A percentile compares a stretch with the other conserved stretches of the same genome.
Evolutionary conservation across 2,113 vertebrate species (phyloP).

Genomic region (Notarius quadriscutis): DNA sequence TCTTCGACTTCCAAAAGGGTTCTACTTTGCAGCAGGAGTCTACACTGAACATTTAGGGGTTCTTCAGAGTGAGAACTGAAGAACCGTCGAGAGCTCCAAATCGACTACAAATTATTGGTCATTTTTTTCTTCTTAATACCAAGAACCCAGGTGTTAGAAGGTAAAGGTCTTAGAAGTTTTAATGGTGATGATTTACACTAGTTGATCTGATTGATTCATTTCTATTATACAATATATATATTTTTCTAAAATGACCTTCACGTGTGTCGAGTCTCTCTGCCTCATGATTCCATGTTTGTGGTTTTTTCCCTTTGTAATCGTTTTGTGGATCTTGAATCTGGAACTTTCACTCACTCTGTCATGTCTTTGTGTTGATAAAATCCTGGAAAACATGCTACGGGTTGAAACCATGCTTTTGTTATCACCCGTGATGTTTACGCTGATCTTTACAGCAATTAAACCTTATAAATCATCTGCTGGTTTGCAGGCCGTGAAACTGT

Average conservation of each 20-base stretch:
- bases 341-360: not conserved
- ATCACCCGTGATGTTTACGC: not conserved
- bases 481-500: not conserved
- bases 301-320: not conserved
- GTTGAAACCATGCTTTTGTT: not conserved
- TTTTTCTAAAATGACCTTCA: not conserved
- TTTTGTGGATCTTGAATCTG: slow-evolving; percentile 3
- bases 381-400: not conserved
- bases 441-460: not conserved
- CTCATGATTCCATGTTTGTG: not conserved
- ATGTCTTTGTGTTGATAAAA: not conserved
- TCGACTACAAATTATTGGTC: not conserved
- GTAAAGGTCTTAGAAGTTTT: not conserved
- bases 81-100: not conserved
- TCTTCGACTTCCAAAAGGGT: not conserved
- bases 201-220: not conserved
- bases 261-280: not conserved
- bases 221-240: not conserved
- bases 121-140: not conserved
- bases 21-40: not conserved
- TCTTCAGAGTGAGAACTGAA: not conserved
- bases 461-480: not conserved
- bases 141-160: not conserved
- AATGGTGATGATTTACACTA: not conserved
- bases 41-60: not conserved